These are phyloP conservation scores for Ferrisia virgata DNA, from an alignment of 2,888 invertebrate species.

Conservation along the genomic window DNA sequence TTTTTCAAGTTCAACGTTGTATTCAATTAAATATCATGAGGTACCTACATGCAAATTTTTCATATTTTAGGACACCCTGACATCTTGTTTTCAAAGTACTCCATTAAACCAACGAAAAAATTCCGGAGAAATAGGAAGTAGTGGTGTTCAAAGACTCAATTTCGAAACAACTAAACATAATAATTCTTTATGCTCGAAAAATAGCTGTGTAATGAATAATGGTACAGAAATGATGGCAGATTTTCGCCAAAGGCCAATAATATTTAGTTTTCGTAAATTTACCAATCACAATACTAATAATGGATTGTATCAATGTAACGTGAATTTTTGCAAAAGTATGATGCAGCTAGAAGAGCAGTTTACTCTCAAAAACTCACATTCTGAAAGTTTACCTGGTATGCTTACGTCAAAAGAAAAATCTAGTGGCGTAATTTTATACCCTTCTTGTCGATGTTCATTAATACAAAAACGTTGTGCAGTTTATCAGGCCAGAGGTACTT, in stretches of 20 bases:
- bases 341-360: background rate
- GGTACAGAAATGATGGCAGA: background rate
- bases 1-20: too few relatives aligned
- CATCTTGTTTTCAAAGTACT: background rate
- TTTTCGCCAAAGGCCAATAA: background rate
- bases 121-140: conserved; percentile 33
- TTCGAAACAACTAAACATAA: conserved; percentile 23
- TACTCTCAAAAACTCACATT: background rate
- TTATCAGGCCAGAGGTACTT: background rate
- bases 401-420: background rate
- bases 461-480: background rate
- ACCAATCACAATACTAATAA: background rate
- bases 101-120: background rate
- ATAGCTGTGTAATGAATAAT: background rate
- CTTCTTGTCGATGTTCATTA: background rate
- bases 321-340: background rate
- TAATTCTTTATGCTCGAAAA: background rate
- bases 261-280: conserved; percentile 31
- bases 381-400: conserved; percentile 24
- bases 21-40: too few relatives aligned
- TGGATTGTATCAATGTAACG: background rate
- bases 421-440: background rate
- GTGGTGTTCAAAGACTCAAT: conserved; percentile 15
- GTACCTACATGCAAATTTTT: too few relatives aligned
- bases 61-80: conserved; percentile 8